Conservation (phyloP, 2,888 invertebrate species). For the Rhagophthalmus giganteus region DNA sequence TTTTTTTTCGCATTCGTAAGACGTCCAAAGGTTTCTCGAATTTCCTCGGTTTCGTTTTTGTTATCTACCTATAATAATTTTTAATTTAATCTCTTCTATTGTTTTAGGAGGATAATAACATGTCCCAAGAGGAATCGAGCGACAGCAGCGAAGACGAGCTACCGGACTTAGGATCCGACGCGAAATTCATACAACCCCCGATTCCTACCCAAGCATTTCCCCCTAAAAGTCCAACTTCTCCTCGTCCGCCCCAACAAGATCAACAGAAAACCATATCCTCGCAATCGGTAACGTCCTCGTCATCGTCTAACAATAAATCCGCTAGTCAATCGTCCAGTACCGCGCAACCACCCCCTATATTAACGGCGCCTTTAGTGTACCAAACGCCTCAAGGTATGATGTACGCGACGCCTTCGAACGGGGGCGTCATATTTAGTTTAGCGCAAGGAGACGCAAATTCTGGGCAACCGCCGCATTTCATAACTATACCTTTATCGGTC, state of each 20-base stretch:
- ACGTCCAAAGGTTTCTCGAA: constrained; percentile 6
- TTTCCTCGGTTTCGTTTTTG: constrained; percentile 1
- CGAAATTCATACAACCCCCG: constrained; percentile 8
- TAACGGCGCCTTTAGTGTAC: constrained; percentile 49
- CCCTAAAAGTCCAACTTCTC: constrained; percentile 24
- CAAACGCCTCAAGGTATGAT: constrained; percentile 57
- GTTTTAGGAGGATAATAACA: constrained; percentile 54
- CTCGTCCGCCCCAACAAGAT: constrained; percentile 16
- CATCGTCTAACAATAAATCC: constrained; percentile 20
- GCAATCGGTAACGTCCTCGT: constrained; percentile 32
- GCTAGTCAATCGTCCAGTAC: constrained; percentile 22
- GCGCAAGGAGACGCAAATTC: constrained; percentile 48
- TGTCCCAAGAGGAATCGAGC: constrained; percentile 52
- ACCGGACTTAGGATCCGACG: constrained; percentile 19
- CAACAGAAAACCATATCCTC: constrained; percentile 14
- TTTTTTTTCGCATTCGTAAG: constrained; percentile 25
- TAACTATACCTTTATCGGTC: constrained; percentile 72
- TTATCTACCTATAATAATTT: background rate
- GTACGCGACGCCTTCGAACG: constrained; percentile 56
- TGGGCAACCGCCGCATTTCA: constrained; percentile 63
- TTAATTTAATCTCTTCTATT: constrained; percentile 11
- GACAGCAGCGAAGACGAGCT: constrained; percentile 52
- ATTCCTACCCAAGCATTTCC: constrained; percentile 13
- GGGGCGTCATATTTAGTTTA: constrained; percentile 55
- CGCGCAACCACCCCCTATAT: constrained; percentile 32